Evolutionary conservation across 37 sponge, comb jelly and placozoan genomes (phyloP), one percentile per base, ranked within the genome.

Genomic region (Haliclona indistincta): DNA sequence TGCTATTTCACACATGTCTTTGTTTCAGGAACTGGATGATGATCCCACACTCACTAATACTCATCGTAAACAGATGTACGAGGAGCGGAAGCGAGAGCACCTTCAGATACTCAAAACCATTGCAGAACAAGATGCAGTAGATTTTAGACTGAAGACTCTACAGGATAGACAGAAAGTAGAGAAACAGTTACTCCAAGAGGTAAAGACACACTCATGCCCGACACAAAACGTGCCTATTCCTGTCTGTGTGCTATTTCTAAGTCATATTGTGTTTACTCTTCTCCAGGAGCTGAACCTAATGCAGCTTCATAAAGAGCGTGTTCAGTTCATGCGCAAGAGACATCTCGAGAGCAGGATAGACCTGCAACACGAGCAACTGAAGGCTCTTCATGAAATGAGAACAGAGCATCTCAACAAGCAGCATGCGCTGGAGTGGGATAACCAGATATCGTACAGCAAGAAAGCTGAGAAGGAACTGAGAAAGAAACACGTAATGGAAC

Each of bases 381-480:
- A 36, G 42, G 79, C 88, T 38, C 74, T 93, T n/a, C 99, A 99
- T 54, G 86, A 77, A 39, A 78, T 96, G 82, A 82, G 94, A 54
- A 74, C 62, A 25, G 86, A 93, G 43, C 99, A 96, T 63, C 76
- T 94, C 63, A 77, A 79, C 43, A 81, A 84, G 29, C 96, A 95
- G 80, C 99, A 96, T 63, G 61, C 77, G 17, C 74, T 84, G 19
- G 99, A 99, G 80, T 96, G 94, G 99, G 74, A 78, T 74, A 96
- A 99, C 56, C 96, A 99, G 82, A 80, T 88, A 43, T 86, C 93
- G 26, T 99, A 96, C 82, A 93, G 89, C 72, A 88, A 76, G 84
- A 82, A 88, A 55, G 89, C 87, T 0, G 94, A 93, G 67, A 87
- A 89, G n/a, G 99, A 99, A 53, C 84, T 96, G 70, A 77, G 92